Evolutionary conservation across 2,113 vertebrate genomes (phyloP).

Genomic region (Corythoichthys intestinalis): DNA sequence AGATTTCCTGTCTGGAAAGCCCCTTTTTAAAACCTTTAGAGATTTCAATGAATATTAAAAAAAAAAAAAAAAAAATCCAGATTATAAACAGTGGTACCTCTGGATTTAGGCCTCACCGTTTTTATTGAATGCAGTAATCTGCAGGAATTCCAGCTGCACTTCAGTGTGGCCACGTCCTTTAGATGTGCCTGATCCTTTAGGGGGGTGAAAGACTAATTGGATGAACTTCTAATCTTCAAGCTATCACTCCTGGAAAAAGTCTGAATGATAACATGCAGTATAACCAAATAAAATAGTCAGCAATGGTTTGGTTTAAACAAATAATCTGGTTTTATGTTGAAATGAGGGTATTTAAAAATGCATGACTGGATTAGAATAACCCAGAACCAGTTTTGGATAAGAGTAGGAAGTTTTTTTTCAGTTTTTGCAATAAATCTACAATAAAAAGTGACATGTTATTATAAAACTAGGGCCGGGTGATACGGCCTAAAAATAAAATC

Average conservation of each 20-base stretch:
- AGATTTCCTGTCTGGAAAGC: slow-evolving; percentile 29
- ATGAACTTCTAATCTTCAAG: slow-evolving; percentile 50
- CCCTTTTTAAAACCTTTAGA: slow-evolving; percentile 23
- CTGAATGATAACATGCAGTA: slow-evolving; percentile 12
- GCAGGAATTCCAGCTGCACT: slow-evolving; percentile 19
- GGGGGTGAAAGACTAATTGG: slow-evolving; percentile 41
- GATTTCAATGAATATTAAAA: slow-evolving; percentile 20
- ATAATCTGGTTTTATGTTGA: neutral
- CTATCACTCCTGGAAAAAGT: slow-evolving; percentile 7
- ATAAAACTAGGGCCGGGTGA: neutral
- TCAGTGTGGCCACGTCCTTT: slow-evolving; percentile 22
- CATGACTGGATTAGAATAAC: neutral
- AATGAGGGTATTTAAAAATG: neutral
- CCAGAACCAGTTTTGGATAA: neutral
- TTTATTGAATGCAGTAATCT: slow-evolving; percentile 22
- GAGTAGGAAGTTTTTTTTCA: neutral
- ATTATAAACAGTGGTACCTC: slow-evolving; percentile 7
- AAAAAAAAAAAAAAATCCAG: slow-evolving; percentile 2
- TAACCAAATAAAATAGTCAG: neutral
- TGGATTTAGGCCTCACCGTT: slow-evolving; percentile 3
- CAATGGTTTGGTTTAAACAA: neutral
- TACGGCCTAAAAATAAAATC: slow-evolving; percentile 27
- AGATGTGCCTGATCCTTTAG: slow-evolving; percentile 44
- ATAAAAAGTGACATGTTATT: slow-evolving; percentile 36
- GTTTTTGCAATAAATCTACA: slow-evolving; percentile 23